Base-by-base conservation (phyloP, 1,140 invertebrate species). In the Drosophila simulans region DNA sequence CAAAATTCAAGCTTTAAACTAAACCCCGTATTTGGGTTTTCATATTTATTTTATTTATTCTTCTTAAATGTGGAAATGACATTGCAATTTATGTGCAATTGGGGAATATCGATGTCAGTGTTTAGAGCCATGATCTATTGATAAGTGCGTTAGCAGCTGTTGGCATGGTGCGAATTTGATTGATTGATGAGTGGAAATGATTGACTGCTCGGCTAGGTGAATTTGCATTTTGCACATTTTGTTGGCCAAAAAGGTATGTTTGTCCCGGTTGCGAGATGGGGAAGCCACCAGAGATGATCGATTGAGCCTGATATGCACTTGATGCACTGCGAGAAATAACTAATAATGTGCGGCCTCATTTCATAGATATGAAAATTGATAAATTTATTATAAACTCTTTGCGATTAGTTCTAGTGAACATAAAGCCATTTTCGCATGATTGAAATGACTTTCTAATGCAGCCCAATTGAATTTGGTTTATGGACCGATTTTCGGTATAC, bases 21-120 rank as follows among this genome's bases (percentile, higher is more conserved):
- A 35, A 17, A 4, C 0, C 13, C 11, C 25, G 31, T 15, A 59
- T 17, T 15, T 42, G 10, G 0, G 39, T 10, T 43, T 65, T 40
- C 27, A 39, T 46, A 56, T 34, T 58, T 54, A 12, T 39, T 58
- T 74, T 54, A 1, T 52, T 39, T 65, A 4, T n/a, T 53, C 27
- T 53, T 49, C 25, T 74, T 31, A 43, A 56, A 39, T 76, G 55
- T 55, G 35, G 3, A 40, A 49, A 49, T 51, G 37, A 39, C 56
- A 51, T 31, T 55, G 48, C 40, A 77, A 77, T 77, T 77, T 76
- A 77, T 77, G 63, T 69, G 74, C 74, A 77, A 77, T 77, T 77
- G 73, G 74, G 74, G 74, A 77, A 77, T 77, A 77, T 77, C 55
- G 52, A 51, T 56, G 63, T 39, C 54, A 53, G 27, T 40, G 25